Evolutionary conservation across 2,113 vertebrate genomes (phyloP).

Genomic region (Hemibates koningsi): DNA sequence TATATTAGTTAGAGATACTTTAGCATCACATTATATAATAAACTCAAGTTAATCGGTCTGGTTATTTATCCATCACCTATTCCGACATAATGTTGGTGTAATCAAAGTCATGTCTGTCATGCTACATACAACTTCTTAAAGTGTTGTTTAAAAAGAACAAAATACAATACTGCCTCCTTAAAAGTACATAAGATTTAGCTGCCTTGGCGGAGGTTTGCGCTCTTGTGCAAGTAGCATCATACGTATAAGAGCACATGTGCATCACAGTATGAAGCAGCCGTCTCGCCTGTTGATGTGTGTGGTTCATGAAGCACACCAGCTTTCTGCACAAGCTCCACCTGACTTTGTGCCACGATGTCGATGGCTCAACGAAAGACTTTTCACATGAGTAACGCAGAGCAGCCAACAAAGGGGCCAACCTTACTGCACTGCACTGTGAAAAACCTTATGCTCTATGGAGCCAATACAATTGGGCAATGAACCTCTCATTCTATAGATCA

Average conservation of each 20-base stretch:
- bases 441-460: neutral
- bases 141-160: neutral
- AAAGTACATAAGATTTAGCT: neutral
- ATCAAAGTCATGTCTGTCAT: neutral
- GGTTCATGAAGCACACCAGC: neutral
- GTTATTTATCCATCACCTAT: neutral
- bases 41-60: neutral
- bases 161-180: neutral
- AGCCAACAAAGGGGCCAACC: neutral
- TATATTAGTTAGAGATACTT: neutral
- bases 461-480: neutral
- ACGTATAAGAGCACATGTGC: neutral
- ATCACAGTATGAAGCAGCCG: neutral
- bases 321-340: neutral
- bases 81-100: neutral
- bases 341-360: conserved; percentile 16
- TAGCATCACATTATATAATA: neutral
- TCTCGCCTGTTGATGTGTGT: neutral
- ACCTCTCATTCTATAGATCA: conserved; percentile 7
- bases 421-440: conserved; percentile 17
- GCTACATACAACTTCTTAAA: neutral
- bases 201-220: neutral
- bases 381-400: conserved; percentile 13
- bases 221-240: neutral
- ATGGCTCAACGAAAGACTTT: conserved; percentile 11